Percentiles rank a stretch among this genome's conserved stretches.
phyloP scores from a whole-genome alignment of 2,888 invertebrate genomes.

The Mylabris sibirica region DNA sequence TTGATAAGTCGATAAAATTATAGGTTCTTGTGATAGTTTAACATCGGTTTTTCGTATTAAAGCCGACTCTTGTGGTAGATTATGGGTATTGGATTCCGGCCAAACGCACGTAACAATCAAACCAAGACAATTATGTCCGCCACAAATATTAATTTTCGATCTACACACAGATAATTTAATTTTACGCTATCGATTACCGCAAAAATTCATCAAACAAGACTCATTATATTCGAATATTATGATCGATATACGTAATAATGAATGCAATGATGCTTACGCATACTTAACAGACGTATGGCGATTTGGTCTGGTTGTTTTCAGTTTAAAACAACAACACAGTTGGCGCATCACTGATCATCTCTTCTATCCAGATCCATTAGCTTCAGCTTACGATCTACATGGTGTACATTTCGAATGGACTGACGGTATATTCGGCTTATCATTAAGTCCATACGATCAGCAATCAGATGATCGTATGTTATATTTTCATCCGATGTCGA shows the following conservation, averaged over 20 bases:
- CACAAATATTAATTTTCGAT: constrained; percentile 77
- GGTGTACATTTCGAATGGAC: constrained; percentile 83
- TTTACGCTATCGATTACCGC: constrained; percentile 71
- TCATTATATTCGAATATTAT: constrained; percentile 74
- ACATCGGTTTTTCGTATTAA: constrained; percentile 80
- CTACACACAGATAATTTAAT: constrained; percentile 70
- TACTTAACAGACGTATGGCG: constrained; percentile 78
- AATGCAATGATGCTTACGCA: constrained; percentile 71
- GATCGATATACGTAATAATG: constrained; percentile 67
- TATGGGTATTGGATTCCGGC: constrained; percentile 85
- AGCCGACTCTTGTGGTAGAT: constrained; percentile 76
- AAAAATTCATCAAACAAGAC: constrained; percentile 71
- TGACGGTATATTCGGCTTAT: constrained; percentile 80
- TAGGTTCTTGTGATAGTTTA: constrained; percentile 71
- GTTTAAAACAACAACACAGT: constrained; percentile 66
- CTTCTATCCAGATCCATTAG: constrained; percentile 77
- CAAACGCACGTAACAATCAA: constrained; percentile 74
- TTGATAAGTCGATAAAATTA: too few relatives aligned
- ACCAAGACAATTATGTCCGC: constrained; percentile 75
- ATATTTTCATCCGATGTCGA: constrained; percentile 84
- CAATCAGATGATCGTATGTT: constrained; percentile 68
- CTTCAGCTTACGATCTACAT: constrained; percentile 77
- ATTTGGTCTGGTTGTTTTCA: constrained; percentile 54
- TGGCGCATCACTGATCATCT: constrained; percentile 75
- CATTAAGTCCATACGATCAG: constrained; percentile 67